Evolutionary conservation across 2,797 vertebrate genomes (phyloP).

Genomic region (Varecia variegata): DNA sequence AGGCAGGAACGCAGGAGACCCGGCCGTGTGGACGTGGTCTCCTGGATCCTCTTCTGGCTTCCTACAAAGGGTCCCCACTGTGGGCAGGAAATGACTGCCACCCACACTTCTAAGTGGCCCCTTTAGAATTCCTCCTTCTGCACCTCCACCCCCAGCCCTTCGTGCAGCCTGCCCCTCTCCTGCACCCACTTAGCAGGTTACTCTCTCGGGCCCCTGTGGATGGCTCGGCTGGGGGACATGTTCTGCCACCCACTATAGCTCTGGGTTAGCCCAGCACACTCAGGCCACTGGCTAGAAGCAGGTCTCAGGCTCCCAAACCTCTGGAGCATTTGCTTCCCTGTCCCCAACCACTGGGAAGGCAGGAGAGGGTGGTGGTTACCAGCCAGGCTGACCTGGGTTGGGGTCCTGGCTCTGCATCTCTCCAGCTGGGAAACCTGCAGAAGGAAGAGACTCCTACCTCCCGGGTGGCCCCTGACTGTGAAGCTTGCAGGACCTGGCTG

Average conservation of each 20-base stretch:
- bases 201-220: not conserved
- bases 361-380: not conserved
- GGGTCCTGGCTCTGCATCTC: not conserved
- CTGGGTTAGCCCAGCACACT: too few relatives aligned
- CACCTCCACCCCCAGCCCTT: rapidly evolving
- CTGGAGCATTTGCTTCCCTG: not conserved
- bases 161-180: not conserved
- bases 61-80: not conserved
- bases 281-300: not conserved
- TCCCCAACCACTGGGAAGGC: not conserved
- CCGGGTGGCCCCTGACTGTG: too few relatives aligned
- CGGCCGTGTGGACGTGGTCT: not conserved
- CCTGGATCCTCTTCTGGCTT: not conserved
- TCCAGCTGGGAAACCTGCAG: not conserved
- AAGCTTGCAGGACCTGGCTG: not conserved
- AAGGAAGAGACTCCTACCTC: not conserved
- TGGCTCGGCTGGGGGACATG: not conserved
- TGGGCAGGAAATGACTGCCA: not conserved
- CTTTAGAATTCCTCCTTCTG: not conserved
- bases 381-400: not conserved
- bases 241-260: not conserved
- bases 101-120: not conserved
- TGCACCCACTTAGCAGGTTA: not conserved
- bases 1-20: not conserved
- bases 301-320: not conserved